A percentile compares a stretch with the other conserved stretches of the same genome.
Conservation (phyloP, 1,140 invertebrate genomes). For the Halesus radiatus region DNA sequence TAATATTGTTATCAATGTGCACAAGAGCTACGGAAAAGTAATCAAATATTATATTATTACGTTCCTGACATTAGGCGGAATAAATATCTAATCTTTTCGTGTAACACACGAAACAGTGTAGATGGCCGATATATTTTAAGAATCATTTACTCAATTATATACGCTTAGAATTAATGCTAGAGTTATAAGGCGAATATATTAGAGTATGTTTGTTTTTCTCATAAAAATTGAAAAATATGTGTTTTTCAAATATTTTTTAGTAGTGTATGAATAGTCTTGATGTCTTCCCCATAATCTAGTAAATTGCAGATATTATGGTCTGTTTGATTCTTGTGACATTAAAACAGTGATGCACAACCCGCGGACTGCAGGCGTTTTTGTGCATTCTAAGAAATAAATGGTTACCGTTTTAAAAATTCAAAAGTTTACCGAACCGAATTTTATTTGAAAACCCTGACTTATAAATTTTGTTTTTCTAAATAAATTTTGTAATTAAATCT, state of each 20-base stretch:
- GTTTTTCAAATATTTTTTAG: background rate
- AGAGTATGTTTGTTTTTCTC: background rate
- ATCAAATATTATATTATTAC: background rate
- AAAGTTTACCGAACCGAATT: too few species aligned
- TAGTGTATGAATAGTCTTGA: background rate
- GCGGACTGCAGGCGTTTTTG: too few species aligned
- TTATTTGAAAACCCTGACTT: too few species aligned
- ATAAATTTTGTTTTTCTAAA: too few species aligned
- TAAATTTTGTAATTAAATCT: too few species aligned
- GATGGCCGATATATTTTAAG: background rate
- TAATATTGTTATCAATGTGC: background rate
- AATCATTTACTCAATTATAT: background rate
- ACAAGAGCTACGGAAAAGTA: background rate
- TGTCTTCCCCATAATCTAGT: slow-evolving; percentile 6
- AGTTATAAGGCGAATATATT: background rate
- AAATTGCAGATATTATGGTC: too few species aligned
- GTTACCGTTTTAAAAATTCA: too few species aligned
- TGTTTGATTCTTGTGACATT: too few species aligned
- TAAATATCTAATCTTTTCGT: background rate
- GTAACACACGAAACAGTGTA: too few species aligned
- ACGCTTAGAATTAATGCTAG: background rate
- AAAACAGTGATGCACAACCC: too few species aligned
- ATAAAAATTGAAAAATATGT: background rate
- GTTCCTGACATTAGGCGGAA: background rate
- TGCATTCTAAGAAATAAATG: too few species aligned